Conservation (phyloP, 2,797 vertebrate genomes). For the Acanthiza pusilla region DNA sequence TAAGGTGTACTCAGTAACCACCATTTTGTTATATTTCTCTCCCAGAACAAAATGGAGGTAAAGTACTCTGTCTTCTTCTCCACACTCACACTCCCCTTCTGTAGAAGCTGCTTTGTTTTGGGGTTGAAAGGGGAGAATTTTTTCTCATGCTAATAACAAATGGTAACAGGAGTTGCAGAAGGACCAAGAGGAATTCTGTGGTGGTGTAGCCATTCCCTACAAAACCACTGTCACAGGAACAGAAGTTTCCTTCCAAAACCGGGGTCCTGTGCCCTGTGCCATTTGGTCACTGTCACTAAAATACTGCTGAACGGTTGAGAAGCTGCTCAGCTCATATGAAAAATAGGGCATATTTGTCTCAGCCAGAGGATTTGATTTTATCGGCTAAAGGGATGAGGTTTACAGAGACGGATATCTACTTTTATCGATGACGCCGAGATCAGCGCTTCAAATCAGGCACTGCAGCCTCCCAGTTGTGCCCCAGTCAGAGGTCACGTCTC, state of each 20-base stretch:
- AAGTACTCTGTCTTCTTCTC: background rate
- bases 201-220: background rate
- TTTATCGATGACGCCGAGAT: background rate
- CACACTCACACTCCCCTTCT: background rate
- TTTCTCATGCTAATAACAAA: background rate
- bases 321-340: background rate
- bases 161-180: background rate
- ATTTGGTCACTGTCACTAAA: conserved; percentile 40
- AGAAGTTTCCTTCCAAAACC: background rate
- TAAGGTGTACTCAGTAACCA: background rate
- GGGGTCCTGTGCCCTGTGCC: background rate
- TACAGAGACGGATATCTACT: background rate
- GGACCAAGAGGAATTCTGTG: background rate
- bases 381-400: conserved; percentile 19
- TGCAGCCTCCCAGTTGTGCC: background rate
- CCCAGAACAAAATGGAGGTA: conserved; percentile 24
- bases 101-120: background rate
- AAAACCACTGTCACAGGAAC: background rate
- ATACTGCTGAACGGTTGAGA: background rate
- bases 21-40: conserved; percentile 14
- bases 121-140: background rate
- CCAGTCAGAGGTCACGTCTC: background rate
- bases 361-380: conserved; percentile 43
- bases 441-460: background rate
- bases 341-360: conserved; percentile 50